Conservation (phyloP, 2,888 invertebrate genomes). For the Papilio elwesi region DNA sequence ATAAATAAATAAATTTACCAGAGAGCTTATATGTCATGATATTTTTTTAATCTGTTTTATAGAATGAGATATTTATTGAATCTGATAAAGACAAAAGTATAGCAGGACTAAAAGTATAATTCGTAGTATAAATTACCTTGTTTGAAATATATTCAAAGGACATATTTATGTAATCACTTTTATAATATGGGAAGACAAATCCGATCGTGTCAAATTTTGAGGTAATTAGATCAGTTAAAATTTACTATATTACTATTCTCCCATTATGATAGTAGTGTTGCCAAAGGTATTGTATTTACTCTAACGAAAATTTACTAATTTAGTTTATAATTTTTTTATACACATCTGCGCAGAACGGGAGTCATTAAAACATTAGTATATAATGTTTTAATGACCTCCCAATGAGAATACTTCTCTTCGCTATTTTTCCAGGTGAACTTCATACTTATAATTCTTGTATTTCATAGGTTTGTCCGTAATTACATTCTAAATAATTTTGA, state of each 20-base stretch:
- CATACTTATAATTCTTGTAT: background rate
- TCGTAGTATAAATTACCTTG: too few relatives aligned
- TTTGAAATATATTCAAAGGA: too few relatives aligned
- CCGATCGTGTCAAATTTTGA: too few relatives aligned
- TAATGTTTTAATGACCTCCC: background rate
- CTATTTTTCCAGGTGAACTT: background rate
- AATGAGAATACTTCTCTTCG: background rate
- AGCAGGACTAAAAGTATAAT: too few relatives aligned
- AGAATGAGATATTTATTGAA: too few relatives aligned
- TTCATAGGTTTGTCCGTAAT: background rate
- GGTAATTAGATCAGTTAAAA: background rate
- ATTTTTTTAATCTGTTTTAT: background rate
- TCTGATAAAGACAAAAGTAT: background rate
- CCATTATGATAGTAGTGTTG: background rate
- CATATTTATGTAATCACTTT: too few relatives aligned
- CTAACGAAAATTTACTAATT: background rate
- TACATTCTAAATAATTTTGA: too few relatives aligned
- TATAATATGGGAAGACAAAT: too few relatives aligned
- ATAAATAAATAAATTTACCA: background rate
- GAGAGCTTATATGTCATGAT: background rate
- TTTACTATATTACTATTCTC: background rate
- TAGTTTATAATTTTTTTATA: slow-evolving; percentile 10
- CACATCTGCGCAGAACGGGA: slow-evolving; percentile 1
- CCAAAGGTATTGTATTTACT: background rate
- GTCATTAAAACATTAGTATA: slow-evolving; percentile 4